These are phyloP conservation scores for Laticauda colubrina DNA, from an alignment of 2,113 vertebrate genomes.

Conservation along the genomic window DNA sequence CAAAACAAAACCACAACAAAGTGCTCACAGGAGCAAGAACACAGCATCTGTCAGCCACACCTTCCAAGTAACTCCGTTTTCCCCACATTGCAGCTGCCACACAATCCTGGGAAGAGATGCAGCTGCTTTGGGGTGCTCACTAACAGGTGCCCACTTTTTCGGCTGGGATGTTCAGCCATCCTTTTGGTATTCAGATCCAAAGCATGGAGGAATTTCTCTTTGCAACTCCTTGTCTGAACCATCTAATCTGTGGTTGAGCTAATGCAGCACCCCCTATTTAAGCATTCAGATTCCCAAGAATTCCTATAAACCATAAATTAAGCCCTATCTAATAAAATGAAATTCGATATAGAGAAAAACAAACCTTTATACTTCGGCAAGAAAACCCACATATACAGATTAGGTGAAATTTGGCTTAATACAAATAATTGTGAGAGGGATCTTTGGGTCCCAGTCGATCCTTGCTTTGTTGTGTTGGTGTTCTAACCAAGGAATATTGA, in stretches of 20 bases:
- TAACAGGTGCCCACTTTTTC: neutral
- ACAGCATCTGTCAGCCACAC: neutral
- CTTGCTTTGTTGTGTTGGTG: too few species aligned
- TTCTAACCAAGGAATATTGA: too few species aligned
- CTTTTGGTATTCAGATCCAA: neutral
- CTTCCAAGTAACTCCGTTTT: neutral
- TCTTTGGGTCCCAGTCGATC: too few species aligned
- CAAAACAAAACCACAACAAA: too few species aligned
- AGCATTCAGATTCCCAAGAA: neutral
- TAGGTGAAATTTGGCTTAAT: too few species aligned
- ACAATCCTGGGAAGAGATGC: neutral
- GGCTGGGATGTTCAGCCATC: neutral
- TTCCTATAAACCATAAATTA: neutral
- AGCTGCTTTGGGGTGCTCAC: neutral
- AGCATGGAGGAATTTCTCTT: neutral
- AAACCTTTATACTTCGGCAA: neutral
- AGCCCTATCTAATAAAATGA: neutral
- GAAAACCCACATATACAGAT: too few species aligned
- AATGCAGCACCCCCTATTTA: neutral
- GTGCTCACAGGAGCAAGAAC: neutral
- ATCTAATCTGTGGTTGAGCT: neutral
- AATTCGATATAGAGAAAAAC: neutral
- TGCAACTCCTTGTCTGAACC: neutral
- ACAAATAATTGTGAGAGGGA: too few species aligned
- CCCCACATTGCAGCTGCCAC: neutral